These are phyloP conservation scores for Drosophila flavopinicola DNA, from an alignment of 2,888 invertebrate species.

Conservation along the genomic window DNA sequence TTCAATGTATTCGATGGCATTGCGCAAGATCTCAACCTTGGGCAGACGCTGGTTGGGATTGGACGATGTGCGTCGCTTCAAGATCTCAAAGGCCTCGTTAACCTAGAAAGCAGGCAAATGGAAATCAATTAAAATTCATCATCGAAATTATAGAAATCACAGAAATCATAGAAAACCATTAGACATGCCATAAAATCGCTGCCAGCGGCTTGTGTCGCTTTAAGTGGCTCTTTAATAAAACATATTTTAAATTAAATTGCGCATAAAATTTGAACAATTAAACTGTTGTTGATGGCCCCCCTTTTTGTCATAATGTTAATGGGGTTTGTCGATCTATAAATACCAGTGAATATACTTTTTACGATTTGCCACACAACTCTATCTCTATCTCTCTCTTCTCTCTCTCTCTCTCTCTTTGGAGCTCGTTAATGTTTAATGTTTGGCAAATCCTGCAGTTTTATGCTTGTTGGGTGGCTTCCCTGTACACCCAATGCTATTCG, in stretches of 20 bases:
- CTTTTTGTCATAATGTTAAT: too few relatives aligned
- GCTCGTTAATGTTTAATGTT: constrained; percentile 68
- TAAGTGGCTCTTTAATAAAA: constrained; percentile 78
- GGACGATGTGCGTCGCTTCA: constrained; percentile 96
- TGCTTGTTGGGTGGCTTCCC: constrained; percentile 65
- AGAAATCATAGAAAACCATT: constrained; percentile 70
- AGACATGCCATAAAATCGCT: constrained; percentile 60
- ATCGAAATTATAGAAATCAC: constrained; percentile 50
- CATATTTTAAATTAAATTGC: constrained; percentile 77
- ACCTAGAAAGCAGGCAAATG: constrained; percentile 87
- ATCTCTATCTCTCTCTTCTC: too few relatives aligned
- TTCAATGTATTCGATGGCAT: constrained; percentile 99
- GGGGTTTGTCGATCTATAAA: constrained; percentile 64
- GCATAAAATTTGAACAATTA: constrained; percentile 78
- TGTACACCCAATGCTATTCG: constrained; percentile 8
- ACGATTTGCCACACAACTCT: constrained; percentile 56
- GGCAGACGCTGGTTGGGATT: constrained; percentile 98
- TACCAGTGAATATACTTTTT: constrained; percentile 53
- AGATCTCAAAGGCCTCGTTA: constrained; percentile 98
- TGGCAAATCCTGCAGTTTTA: constrained; percentile 67
- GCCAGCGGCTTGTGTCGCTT: constrained; percentile 29
- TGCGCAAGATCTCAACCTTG: constrained; percentile 98
- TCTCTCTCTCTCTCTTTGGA: constrained; percentile 29
- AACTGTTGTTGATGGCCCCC: constrained; percentile 64
- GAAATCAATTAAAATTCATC: constrained; percentile 53